Evolutionary conservation across 2,888 invertebrate genomes (phyloP).

Genomic region (Drosophila meridionalis): DNA sequence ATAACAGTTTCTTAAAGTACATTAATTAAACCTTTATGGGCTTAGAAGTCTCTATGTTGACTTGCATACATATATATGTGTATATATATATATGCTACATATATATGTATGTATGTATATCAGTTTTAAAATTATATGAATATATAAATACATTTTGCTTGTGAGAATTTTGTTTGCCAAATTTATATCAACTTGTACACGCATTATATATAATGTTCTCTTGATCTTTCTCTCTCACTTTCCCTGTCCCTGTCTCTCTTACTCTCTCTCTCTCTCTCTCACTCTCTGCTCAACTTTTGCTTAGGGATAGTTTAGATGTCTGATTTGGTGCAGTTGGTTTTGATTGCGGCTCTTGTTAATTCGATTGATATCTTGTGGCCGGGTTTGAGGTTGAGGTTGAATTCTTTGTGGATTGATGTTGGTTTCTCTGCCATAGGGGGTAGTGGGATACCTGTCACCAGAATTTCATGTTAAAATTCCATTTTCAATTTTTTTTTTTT

Average conservation of each 20-base stretch:
- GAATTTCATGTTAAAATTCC: constrained; percentile 45
- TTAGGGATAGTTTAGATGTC: constrained; percentile 22
- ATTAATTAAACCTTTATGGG: constrained; percentile 1
- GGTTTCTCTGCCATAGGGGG: constrained; percentile 41
- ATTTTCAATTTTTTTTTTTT: constrained; percentile 9
- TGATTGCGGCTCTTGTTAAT: constrained; percentile 34
- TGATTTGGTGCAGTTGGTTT: constrained; percentile 30
- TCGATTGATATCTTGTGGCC: constrained; percentile 39
- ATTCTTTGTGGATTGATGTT: constrained; percentile 21
- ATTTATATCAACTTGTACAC: constrained; percentile 79
- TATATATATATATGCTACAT: not conserved
- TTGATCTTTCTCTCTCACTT: constrained; percentile 56
- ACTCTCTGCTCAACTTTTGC: constrained; percentile 20
- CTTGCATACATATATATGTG: not conserved
- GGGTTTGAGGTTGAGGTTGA: constrained; percentile 34
- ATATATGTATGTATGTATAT: not conserved
- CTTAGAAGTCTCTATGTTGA: constrained; percentile 2
- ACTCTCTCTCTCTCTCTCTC: not conserved
- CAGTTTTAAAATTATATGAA: not conserved
- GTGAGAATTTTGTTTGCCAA: constrained; percentile 55
- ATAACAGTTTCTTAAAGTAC: constrained; percentile 23
- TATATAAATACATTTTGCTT: constrained; percentile 28
- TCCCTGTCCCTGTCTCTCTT: not conserved
- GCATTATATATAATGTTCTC: constrained; percentile 85
- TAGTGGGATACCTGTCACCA: constrained; percentile 48